Evolutionary conservation across 2,113 vertebrate genomes (phyloP).

Genomic region (Tiliqua scincoides): DNA sequence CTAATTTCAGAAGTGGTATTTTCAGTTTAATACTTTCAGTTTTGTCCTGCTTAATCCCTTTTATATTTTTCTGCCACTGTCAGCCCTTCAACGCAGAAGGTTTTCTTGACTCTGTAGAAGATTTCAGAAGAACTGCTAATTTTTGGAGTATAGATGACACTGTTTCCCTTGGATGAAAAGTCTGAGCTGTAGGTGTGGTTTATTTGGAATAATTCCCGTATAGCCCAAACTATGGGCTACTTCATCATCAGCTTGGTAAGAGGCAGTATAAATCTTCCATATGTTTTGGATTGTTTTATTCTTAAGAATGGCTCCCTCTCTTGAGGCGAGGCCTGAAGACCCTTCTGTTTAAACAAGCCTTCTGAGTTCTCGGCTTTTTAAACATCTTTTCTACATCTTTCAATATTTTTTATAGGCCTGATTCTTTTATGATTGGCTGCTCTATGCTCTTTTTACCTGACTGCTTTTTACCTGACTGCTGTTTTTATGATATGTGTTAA

Average conservation of each 20-base stretch:
- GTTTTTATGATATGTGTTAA: too few species aligned
- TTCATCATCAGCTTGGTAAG: slow-evolving; percentile 8
- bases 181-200: neutral
- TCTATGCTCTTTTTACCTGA: too few species aligned
- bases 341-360: too few species aligned
- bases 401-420: too few species aligned
- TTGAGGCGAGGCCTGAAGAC: too few species aligned
- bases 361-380: too few species aligned
- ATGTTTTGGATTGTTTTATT: slow-evolving; percentile 15
- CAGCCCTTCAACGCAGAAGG: neutral
- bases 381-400: too few species aligned
- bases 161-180: slow-evolving; percentile 23
- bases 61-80: neutral
- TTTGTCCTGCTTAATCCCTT: slow-evolving; percentile 5
- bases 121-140: neutral
- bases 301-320: too few species aligned
- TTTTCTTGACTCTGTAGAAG: neutral
- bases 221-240: neutral
- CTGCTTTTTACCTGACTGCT: too few species aligned
- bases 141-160: slow-evolving; percentile 1
- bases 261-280: neutral
- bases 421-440: too few species aligned
- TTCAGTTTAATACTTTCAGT: neutral
- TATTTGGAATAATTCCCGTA: neutral
- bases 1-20: slow-evolving; percentile 9